phyloP scores from a whole-genome alignment of 2,113 vertebrate species.

The Ciconia stormi region DNA sequence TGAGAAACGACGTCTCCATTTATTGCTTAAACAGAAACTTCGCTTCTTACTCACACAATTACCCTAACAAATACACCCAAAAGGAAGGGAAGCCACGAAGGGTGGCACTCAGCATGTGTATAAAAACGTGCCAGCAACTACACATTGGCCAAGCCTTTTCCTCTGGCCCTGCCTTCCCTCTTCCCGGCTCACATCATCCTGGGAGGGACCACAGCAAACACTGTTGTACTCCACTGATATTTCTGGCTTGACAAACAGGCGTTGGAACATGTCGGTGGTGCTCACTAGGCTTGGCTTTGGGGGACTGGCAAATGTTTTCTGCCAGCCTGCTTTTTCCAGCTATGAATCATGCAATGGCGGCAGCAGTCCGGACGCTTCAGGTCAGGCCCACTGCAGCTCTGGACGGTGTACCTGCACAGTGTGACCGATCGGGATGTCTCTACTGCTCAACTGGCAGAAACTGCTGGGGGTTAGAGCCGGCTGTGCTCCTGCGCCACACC shows the following conservation, averaged over 20 bases:
- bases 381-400: too few species aligned
- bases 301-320: background rate
- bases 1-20: fast-evolving
- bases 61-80: background rate
- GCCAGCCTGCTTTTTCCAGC: background rate
- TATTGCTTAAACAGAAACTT: background rate
- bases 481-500: background rate
- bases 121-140: background rate
- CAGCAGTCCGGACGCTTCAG: background rate
- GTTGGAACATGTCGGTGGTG: background rate
- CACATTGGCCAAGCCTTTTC: background rate
- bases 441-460: background rate
- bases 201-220: background rate
- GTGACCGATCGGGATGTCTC: background rate
- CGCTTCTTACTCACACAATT: background rate
- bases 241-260: background rate
- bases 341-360: background rate
- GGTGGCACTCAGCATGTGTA: background rate
- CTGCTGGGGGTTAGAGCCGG: fast-evolving
- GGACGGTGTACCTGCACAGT: background rate
- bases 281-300: background rate
- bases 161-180: background rate
- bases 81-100: background rate
- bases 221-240: background rate
- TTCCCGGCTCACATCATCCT: background rate